Percentiles rank a stretch among this genome's conserved stretches.
Conservation (phyloP, 2,113 vertebrate species). For the Cairina moschata region DNA sequence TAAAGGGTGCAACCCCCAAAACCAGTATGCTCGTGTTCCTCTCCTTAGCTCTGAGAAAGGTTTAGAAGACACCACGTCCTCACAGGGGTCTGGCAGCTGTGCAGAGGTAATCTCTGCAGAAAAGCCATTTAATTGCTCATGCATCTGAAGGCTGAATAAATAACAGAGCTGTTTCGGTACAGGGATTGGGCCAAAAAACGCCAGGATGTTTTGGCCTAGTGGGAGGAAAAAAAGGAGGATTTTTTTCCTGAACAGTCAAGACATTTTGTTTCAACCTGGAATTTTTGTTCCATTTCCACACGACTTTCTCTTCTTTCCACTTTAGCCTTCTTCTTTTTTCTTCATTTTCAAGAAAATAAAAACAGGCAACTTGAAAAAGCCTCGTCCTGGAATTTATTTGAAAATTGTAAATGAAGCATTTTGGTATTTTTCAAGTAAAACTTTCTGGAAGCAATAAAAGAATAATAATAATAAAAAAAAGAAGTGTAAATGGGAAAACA, state of each 20-base stretch:
- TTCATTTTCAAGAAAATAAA: background rate
- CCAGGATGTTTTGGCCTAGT: background rate
- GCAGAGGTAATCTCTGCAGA: background rate
- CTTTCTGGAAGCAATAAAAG: background rate
- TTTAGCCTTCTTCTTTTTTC: background rate
- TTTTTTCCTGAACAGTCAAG: background rate
- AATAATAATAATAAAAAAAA: background rate
- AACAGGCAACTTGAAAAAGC: background rate
- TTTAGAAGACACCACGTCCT: background rate
- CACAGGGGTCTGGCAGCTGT: background rate
- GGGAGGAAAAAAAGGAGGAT: background rate
- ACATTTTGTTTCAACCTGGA: background rate
- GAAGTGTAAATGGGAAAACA: background rate
- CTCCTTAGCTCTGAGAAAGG: background rate
- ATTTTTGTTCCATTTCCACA: background rate
- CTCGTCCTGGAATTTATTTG: background rate
- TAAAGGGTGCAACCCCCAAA: accelerated
- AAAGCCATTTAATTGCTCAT: background rate
- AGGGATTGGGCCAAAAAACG: background rate
- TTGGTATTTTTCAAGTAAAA: background rate
- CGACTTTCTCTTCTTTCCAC: background rate
- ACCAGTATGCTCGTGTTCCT: background rate
- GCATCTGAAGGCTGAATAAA: background rate
- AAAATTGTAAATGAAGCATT: background rate
- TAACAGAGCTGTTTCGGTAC: background rate